Percentiles rank a stretch among this genome's conserved stretches.
phyloP scores from a whole-genome alignment of 2,113 vertebrate genomes.

The Thinocorus orbignyianus region DNA sequence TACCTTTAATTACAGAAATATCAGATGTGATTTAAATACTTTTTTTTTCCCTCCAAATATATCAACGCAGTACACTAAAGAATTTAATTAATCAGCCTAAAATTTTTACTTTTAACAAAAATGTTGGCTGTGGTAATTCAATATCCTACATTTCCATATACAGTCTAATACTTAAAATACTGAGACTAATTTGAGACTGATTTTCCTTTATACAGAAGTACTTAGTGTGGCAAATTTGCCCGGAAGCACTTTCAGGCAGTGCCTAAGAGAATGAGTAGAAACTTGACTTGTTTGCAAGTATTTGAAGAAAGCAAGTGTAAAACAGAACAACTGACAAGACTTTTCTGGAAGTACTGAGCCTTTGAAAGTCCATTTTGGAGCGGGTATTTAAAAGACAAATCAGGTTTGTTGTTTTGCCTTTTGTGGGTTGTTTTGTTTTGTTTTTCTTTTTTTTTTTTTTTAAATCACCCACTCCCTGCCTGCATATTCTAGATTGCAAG shows the following conservation, averaged over 20 bases:
- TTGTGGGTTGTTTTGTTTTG: not conserved
- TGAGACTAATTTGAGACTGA: not conserved
- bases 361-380: not conserved
- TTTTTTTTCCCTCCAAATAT: not conserved
- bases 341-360: not conserved
- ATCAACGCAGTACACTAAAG: not conserved
- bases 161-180: not conserved
- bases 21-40: not conserved
- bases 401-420: not conserved
- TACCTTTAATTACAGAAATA: conserved; percentile 20
- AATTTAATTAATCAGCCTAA: not conserved
- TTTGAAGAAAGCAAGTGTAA: not conserved
- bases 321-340: not conserved
- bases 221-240: not conserved
- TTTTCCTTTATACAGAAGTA: not conserved
- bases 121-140: not conserved
- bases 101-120: not conserved
- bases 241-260: not conserved
- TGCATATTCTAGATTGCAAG: not conserved
- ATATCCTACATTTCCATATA: not conserved
- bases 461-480: rapidly evolving
- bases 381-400: not conserved
- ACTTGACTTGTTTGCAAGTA: not conserved
- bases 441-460: not conserved
- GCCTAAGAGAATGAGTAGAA: not conserved